Base-by-base conservation (phyloP, 2,113 vertebrate species). In the Pelusios castaneus region DNA sequence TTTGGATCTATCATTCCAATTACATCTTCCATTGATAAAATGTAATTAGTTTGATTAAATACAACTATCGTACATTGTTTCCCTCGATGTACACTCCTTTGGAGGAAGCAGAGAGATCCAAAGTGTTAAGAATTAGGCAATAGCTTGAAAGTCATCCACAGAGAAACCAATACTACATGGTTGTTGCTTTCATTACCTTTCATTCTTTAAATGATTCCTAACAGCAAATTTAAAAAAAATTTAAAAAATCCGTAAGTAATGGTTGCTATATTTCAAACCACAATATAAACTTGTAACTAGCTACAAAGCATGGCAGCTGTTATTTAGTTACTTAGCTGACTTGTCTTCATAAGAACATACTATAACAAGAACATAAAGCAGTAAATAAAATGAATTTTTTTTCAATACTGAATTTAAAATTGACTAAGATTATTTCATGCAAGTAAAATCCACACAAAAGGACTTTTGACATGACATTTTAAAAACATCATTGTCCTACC, bases 91-190 rank as follows among this genome's bases (percentile, higher is more conserved):
- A 24, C 60, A 0, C 5, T 91, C 88, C 75, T 34, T 22, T 6
- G 24, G 38, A 2, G 56, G 91, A 94, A 92, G n/a, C 78, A 5
- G 16, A 34, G 19, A 87, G 77, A 96, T 90, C 89, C 89, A 93
- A 93, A 90, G 73, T 81, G 84, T 94, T 85, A 94, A 93, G 86
- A 96, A 91, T 87, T 94, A 93, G 90, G 88, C 82, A 96, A 97
- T 89, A 97, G 88, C 94, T 94, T 95, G 93, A 92, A 97, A 88
- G 92, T 89, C 90, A 95, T 55, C 84, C 88, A 58, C 13, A 80
- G 25, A 84, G 91, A 91, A 52, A 95, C 93, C 77, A 89, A 80
- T 79, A 90, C 90, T 88, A 89, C 80, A 96, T 94, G 89, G 94
- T 83, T 90, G 95, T 90, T 88, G 85, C 88, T 97, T 94, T 91